Base-by-base conservation (phyloP, 2,888 invertebrate genomes). In the Ptychoptera albimana region DNA sequence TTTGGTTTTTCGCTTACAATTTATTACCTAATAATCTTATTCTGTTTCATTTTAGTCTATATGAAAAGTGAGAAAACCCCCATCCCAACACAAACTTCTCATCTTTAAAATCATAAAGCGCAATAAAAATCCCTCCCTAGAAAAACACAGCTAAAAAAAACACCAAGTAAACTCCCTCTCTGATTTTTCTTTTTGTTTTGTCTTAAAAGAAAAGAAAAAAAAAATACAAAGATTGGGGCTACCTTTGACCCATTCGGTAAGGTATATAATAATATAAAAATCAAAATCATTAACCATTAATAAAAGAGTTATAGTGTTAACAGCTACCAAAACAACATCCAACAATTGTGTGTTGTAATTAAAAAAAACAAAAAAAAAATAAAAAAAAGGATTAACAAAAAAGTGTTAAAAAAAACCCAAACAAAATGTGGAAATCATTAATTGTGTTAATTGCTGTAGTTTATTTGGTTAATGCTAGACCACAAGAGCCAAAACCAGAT, bases 401-500 rank as follows among this genome's bases (percentile, higher is more conserved):
- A n/a, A 32, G 9, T 31, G 31, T 13, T 13, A 40, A 32, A 15
- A 11, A 14, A n/a, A 37, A 37, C 13, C 12, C 11, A 14, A 48
- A 45, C 48, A 50, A 48, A 45, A 54, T 56, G 52, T 54, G 50
- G 51, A 56, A 57, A 48, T 49, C 53, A 42, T 46, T 54, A 43
- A 52, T 55, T 42, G 44, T 47, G 6, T 31, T 54, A 37, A 48
- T 54, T 46, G 52, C 51, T 47, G 46, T 53, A 15, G 47, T 48
- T 11, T 46, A 38, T 15, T 31, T 53, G 42, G 55, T 51, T 36
- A 47, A 51, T 46, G 52, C 56, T 47, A 53, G 53, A 46, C 59
- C 59, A 45, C 58, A 59, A 52, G 56, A 54, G 49, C 54, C 54
- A 39, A 30, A 37, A 9, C 43, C n/a, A 46, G 46, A 42, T 31